Percentiles rank a stretch among this genome's conserved stretches.
phyloP scores from a whole-genome alignment of 92 coral and sea anemone species.

The Metridium senile region DNA sequence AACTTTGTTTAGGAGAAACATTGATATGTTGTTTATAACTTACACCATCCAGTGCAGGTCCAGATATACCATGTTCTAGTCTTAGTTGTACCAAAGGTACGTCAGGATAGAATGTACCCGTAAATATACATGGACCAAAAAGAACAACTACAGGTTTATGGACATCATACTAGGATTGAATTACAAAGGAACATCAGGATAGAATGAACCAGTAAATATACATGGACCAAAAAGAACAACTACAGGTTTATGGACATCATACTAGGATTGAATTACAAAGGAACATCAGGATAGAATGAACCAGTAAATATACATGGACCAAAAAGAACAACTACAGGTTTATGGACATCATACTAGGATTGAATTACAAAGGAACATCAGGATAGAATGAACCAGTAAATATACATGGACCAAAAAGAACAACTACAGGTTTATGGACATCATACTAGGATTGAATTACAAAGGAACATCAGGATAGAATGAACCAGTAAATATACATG shows the following conservation, averaged over 20 bases:
- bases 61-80: constrained; percentile 71
- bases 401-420: constrained; percentile 74
- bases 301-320: constrained; percentile 75
- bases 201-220: constrained; percentile 64
- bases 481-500: constrained; percentile 64
- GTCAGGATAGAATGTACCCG: constrained; percentile 63
- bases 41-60: constrained; percentile 56
- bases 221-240: constrained; percentile 76
- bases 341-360: constrained; percentile 48
- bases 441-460: constrained; percentile 33
- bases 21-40: too few relatives aligned
- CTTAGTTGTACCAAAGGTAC: constrained; percentile 39
- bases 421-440: constrained; percentile 52
- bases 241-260: constrained; percentile 45
- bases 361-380: constrained; percentile 2
- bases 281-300: constrained; percentile 51
- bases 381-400: constrained; percentile 69
- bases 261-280: constrained; percentile 29
- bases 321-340: constrained; percentile 61
- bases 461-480: constrained; percentile 38
- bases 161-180: constrained; percentile 32
- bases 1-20: too few relatives aligned
- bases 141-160: constrained; percentile 63
- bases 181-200: constrained; percentile 34
- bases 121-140: constrained; percentile 69